Evolutionary conservation across 2,797 vertebrate genomes (phyloP), one percentile per base, ranked within the genome.

Genomic region (Hipposideros larvatus): DNA sequence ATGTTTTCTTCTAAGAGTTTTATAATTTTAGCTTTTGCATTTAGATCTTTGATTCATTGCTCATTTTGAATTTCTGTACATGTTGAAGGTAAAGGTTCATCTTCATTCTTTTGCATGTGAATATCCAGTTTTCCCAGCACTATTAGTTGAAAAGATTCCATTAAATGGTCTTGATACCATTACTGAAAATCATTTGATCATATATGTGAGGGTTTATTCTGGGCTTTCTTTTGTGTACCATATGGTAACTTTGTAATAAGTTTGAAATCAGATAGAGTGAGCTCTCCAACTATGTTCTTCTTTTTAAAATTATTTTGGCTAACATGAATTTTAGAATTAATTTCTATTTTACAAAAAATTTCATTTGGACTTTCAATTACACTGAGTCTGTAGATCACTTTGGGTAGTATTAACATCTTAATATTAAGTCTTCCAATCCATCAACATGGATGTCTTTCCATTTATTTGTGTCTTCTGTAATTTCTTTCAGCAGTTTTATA

Each of bases 321-420:
- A n/a, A 28, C 21, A 48, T 21, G 28, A 85, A 75, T 75, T 84
- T 75, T 41, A 51, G 24, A 91, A 83, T 1, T 74, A 14, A 74
- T 55, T 59, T 79, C 73, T 91, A 46, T 79, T 86, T 74, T 73
- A 46, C 28, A 73, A 94, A 78, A 92, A 71, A 37, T 21, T 57
- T 82, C 68, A 82, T 9, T 31, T 41, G 43, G 4, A 85, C 68
- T 78, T 59, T 78, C 9, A 51, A 63, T n/a, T 70, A 66, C 51
- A 77, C 28, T 59, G 43, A 71, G 61, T 34, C 53, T 80, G 15
- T 31, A 48, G 19, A 51, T 85, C 28, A 68, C 11, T 59, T 51
- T 65, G 26, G 28, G 19, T 46, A 87, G 21, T 34, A 80, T 5
- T 61, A 51, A 73, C 43, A 53, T 61, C 53, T 61, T 74, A 74